Conservation (phyloP, 2,888 invertebrate species). For the Chesias legatella region DNA sequence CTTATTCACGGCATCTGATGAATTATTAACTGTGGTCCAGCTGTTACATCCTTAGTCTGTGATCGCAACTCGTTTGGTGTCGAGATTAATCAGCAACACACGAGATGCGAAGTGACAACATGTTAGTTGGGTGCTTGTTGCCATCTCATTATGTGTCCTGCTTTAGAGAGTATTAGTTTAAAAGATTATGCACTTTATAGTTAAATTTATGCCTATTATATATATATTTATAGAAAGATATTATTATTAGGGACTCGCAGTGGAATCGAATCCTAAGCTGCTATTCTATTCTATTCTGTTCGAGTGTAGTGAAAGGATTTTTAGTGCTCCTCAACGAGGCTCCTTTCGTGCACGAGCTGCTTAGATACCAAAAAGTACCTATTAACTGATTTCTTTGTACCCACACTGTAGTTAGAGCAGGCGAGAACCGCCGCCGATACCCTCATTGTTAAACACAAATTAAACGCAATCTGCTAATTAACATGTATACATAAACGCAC, state of each 20-base stretch:
- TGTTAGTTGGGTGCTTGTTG: neutral
- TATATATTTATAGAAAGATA: no score
- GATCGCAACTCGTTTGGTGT: neutral
- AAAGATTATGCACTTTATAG: no score
- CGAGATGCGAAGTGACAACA: constrained; percentile 2
- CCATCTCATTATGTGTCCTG: neutral
- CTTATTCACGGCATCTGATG: no score
- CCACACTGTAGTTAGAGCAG: neutral
- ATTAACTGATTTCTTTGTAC: neutral
- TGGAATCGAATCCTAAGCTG: no score
- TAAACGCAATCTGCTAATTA: constrained; percentile 11
- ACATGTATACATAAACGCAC: constrained; percentile 13
- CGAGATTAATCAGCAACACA: constrained; percentile 1
- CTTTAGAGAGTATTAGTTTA: no score
- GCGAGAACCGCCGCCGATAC: neutral
- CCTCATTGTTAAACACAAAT: constrained; percentile 5
- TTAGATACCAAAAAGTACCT: no score
- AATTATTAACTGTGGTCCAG: neutral
- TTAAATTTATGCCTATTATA: no score
- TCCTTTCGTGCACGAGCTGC: no score
- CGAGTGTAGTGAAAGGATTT: no score
- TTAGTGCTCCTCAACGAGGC: no score
- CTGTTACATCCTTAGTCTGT: neutral
- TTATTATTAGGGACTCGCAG: no score
- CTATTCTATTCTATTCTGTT: no score